phyloP scores from a whole-genome alignment of 2,797 vertebrate genomes.

The Acrossocheilus wenchowensis region DNA sequence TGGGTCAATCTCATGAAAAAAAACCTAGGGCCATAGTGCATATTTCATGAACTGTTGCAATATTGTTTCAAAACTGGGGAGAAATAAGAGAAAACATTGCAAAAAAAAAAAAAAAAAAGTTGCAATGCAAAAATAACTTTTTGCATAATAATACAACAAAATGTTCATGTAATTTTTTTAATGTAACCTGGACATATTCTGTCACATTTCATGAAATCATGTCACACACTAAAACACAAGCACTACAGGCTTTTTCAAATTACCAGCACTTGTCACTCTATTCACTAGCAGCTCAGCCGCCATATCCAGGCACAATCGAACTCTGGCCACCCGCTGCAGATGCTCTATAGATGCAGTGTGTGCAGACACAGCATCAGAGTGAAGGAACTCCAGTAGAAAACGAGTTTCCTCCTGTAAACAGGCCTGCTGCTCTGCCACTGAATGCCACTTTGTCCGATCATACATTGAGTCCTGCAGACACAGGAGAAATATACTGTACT shows the following conservation, averaged over 20 bases:
- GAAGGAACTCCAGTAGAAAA: conserved; percentile 76
- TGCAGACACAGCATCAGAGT: background rate
- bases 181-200: background rate
- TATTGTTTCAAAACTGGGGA: background rate
- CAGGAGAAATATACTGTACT: background rate
- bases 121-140: background rate
- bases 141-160: background rate
- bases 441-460: conserved; percentile 80
- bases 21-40: background rate
- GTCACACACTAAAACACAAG: background rate
- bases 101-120: background rate
- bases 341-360: conserved; percentile 75
- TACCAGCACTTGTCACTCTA: conserved; percentile 63
- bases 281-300: conserved; percentile 78
- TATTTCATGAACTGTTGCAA: background rate
- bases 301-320: conserved; percentile 84
- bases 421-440: conserved; percentile 53
- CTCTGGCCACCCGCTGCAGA: conserved; percentile 85
- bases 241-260: background rate
- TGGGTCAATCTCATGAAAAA: too few relatives aligned
- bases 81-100: background rate
- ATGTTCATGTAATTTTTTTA: background rate
- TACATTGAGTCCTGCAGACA: conserved; percentile 87
- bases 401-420: conserved; percentile 71
- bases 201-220: background rate